Evolutionary conservation across 1,140 invertebrate species (phyloP), one percentile per base, ranked within the genome.

Genomic region (Condylostylus longicornis): DNA sequence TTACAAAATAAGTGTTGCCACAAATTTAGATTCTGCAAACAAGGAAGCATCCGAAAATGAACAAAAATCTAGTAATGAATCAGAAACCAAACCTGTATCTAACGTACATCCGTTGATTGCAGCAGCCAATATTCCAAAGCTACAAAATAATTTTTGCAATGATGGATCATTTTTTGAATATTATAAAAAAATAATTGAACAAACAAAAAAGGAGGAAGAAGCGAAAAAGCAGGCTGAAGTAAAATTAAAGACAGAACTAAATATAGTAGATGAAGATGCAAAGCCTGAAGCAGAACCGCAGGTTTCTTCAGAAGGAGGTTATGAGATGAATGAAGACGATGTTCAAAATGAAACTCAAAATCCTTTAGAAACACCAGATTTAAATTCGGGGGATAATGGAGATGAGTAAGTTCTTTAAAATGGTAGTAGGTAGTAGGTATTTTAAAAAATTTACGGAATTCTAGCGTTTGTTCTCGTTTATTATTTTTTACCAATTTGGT

Each of bases 101-200:
- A 54, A 19, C 50, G 42, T 4, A 44, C 49, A 8, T 54, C 54
- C 1, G 46, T 34, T 27, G 12, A 4, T 32, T 10, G 14, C 15
- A 10, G 48, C 53, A 2, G 54, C 54, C 7, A 52, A 52, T 25
- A 52, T 51, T 1, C 54, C 47, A 13, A 58, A 51, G 33, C 42
- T 54, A 14, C 48, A 47, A 28, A 77, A 77, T 58, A 56, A 70
- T 6, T 82, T 82, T 56, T 71, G 69, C 31, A 82, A 82, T 58
- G 79, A 82, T 58, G 79, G 79, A 12, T 77, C 74, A 42, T 82
- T 82, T 52, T 47, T 82, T 20, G 75, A 80, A 48, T 75, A 80
- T 38, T 82, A 80, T 47, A 78, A 72, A 46, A 76, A 75, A 53
- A 66, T 82, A 41, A 65, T 72, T 2, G 71, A 65, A 6, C 32